Evolutionary conservation across 2,888 invertebrate genomes (phyloP), one percentile per base, ranked within the genome.

Genomic region (Actias luna): DNA sequence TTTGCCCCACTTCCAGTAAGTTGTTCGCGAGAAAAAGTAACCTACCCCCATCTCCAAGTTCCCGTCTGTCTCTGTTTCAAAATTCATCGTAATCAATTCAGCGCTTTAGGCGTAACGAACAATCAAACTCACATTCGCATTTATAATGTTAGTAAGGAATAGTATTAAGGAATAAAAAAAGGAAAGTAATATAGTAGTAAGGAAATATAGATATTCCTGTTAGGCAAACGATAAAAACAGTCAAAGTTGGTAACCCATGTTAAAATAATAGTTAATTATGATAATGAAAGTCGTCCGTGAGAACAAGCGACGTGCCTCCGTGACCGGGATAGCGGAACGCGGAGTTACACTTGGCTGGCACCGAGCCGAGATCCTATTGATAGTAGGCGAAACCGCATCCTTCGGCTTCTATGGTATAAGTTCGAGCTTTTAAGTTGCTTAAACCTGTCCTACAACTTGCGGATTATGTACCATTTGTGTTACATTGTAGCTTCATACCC

Each of bases 291-390:
- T 25, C 25, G 46, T 50, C 22, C 25, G 14, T 50, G 46, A 12
- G 46, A 50, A 50, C 12, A 25, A 22, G 12, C 22, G 22, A 50
- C 3, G 46, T 25, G 25, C 10, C 25, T 50, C n/a, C 55, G 29
- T 55, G 55, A 55, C 55, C 55, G 55, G 55, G 55, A 55, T 55
- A 55, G 55, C 55, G 55, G 55, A 55, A 55, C 55, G 55, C n/a
- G 8, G 29, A 29, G 29, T 55, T 16, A 29, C 55, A 29, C 55
- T 55, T n/a, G 55, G 29, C 55, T 55, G 55, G 29, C 29, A 29
- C 5, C 14, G 29, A n/a, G 55, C 27, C 55, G 14, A 55, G 29
- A 55, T 29, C 29, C 55, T 16, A 29, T 29, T 29, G 16, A 29
- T 29, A 55, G 55, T 22, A 55, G 8, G 29, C 7, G 29, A n/a